Base-by-base conservation (phyloP, 1,140 invertebrate genomes). In the Planococcus citri region DNA sequence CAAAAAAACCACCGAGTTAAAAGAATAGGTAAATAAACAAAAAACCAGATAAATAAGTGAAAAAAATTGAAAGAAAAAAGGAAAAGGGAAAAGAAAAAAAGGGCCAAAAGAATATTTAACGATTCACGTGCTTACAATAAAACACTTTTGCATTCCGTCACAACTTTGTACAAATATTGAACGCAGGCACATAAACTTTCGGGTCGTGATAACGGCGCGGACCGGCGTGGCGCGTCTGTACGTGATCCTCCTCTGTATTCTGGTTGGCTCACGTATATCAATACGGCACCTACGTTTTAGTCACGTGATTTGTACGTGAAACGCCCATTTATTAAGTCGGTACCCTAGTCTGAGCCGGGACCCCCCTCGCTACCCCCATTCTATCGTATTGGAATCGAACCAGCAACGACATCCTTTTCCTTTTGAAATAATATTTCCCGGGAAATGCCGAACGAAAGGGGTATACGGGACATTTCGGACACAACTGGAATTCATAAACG, bases 251-350 rank as follows among this genome's bases (percentile, higher is more conserved):
- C 60, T 64, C 60, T 64, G 25, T 64, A 24, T 27, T 24, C 60
- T 64, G 60, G 60, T 64, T 64, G 60, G 60, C 60, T 64, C 25
- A 64, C 60, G 60, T 27, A 27, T 27, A 64, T 64, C 60, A 64
- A 64, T 64, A 64, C 60, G 60, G 25, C 60, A 64, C 60, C 22
- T 64, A 64, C 60, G 60, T 64, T 24, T 6, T 17, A 64, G 60
- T 64, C 60, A 64, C 60, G 60, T 64, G 60, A 64, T 64, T 64
- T 64, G 60, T 64, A 64, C 60, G 60, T 64, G 60, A 64, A 64
- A 64, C 60, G 60, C 60, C 60, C 60, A 64, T 64, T 64, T 64
- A 64, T 64, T 64, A 64, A 64, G 60, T 64, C 60, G 25, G 60
- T 64, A 64, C 60, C 60, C 60, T 64, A 10, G 60, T 25, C 60